Evolutionary conservation across 2,888 invertebrate genomes (phyloP).

Genomic region (Dolomedes plantarius): DNA sequence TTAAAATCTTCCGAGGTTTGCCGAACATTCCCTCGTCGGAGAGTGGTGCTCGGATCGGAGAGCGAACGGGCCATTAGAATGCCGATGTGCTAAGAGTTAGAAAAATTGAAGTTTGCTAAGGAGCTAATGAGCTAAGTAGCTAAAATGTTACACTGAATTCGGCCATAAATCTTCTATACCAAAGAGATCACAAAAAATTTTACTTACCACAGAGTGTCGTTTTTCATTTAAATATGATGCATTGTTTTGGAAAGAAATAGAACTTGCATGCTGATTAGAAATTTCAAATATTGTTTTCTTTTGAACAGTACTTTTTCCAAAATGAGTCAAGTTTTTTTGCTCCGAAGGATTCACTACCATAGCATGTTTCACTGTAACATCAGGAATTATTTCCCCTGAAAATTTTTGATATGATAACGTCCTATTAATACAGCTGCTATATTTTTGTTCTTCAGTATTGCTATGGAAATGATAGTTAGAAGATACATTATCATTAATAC

Average conservation of each 20-base stretch:
- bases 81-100: too few species aligned
- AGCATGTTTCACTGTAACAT: not conserved
- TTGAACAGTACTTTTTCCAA: conserved; percentile 7
- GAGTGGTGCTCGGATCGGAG: too few species aligned
- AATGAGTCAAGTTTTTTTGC: not conserved
- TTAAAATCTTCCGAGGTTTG: too few species aligned
- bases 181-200: not conserved
- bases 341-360: not conserved
- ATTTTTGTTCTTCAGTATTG: not conserved
- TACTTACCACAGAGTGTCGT: not conserved
- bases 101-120: too few species aligned
- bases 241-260: not conserved
- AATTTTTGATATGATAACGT: not conserved
- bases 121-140: too few species aligned
- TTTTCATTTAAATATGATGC: not conserved
- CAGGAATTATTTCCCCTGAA: not conserved
- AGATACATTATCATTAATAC: too few species aligned
- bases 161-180: too few species aligned
- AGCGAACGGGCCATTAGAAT: too few species aligned
- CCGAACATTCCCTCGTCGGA: too few species aligned
- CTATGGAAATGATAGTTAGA: too few species aligned
- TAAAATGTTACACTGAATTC: too few species aligned
- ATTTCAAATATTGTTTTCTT: not conserved
- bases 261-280: not conserved
- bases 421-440: not conserved